These are phyloP conservation scores for Psephotus haematonotus DNA, from an alignment of 2,113 vertebrate species.

Conservation along the genomic window DNA sequence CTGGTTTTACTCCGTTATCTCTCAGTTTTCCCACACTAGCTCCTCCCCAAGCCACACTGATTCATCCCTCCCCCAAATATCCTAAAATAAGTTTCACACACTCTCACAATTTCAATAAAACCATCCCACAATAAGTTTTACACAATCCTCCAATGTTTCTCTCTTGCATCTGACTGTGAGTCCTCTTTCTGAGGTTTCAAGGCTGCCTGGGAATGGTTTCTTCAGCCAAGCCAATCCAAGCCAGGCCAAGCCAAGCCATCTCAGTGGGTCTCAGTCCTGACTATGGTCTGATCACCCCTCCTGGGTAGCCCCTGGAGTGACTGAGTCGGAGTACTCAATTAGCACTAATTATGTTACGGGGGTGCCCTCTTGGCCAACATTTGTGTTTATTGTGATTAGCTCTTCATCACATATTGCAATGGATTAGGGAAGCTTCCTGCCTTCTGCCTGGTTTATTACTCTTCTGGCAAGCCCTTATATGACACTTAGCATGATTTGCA, in stretches of 20 bases:
- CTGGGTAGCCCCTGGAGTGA: neutral
- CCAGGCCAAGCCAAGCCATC: neutral
- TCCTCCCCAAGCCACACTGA: neutral
- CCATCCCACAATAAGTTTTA: neutral
- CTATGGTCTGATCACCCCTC: neutral
- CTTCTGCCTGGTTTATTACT: neutral
- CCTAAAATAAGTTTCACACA: neutral
- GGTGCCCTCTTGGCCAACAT: neutral
- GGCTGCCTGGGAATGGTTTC: neutral
- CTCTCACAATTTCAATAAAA: neutral
- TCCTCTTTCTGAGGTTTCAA: neutral
- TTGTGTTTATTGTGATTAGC: neutral
- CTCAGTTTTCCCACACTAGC: neutral
- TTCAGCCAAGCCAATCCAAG: neutral
- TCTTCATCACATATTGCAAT: neutral
- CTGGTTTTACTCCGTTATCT: neutral
- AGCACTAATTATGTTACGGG: rapidly evolving
- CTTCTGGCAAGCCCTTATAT: neutral
- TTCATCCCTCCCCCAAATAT: neutral
- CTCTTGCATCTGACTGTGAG: neutral
- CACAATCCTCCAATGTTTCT: neutral
- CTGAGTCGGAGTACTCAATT: neutral
- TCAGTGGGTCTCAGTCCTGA: neutral
- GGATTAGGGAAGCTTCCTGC: neutral
- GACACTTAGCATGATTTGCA: neutral